These are phyloP conservation scores for Pipistrellus nathusii DNA, from an alignment of 2,797 vertebrate genomes.

Conservation along the genomic window DNA sequence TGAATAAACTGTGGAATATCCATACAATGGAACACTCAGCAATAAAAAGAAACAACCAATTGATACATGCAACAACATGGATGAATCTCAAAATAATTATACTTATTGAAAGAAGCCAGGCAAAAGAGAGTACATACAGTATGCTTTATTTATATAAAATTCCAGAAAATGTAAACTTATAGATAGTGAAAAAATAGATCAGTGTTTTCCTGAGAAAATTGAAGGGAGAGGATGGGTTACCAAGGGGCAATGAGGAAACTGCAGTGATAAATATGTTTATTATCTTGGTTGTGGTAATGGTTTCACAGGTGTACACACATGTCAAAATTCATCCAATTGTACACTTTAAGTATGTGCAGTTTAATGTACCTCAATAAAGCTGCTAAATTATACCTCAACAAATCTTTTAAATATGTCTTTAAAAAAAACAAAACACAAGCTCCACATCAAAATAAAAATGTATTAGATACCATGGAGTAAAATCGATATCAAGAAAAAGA, in stretches of 20 bases:
- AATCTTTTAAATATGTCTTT: not conserved
- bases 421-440: not conserved
- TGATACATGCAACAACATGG: not conserved
- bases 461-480: constrained; percentile 41
- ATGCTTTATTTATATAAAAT: constrained; percentile 12
- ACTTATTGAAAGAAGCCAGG: not conserved
- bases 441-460: not conserved
- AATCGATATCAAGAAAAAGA: not conserved
- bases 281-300: not conserved
- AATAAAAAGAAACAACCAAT: constrained; percentile 22
- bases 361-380: not conserved
- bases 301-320: not conserved
- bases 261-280: not conserved
- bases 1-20: not conserved
- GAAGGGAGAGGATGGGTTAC: not conserved
- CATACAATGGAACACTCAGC: not conserved
- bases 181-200: constrained; percentile 5
- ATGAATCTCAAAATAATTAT: constrained; percentile 34
- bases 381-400: constrained; percentile 8
- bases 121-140: not conserved
- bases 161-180: constrained; percentile 47
- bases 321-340: constrained; percentile 47
- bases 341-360: not conserved
- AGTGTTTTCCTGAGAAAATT: not conserved
- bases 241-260: not conserved